Evolutionary conservation across 2,888 invertebrate genomes (phyloP), one percentile per base, ranked within the genome.

Genomic region (Idaea straminata): DNA sequence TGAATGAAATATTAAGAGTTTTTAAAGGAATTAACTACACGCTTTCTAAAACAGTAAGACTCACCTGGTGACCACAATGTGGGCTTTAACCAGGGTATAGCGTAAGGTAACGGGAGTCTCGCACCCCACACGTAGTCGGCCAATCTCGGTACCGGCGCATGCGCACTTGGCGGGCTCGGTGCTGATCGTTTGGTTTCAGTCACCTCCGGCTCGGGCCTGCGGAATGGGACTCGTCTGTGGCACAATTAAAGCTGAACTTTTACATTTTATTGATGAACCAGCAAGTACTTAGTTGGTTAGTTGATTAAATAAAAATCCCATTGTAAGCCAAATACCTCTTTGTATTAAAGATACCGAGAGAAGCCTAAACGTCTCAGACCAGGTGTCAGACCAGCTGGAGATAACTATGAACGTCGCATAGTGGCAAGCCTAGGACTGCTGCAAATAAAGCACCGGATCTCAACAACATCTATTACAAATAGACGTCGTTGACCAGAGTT

Each of bases 61-160:
- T 79, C 65, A 91, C 92, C 91, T 63, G 92, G 92, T 0, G 87
- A 83, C 92, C 92, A 92, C 7, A 92, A 74, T 0, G 91, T 94
- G 62, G 93, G 93, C 77, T 95, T 96, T 68, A 94, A 89, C 96
- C 94, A 96, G 0, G 95, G 95, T 83, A 96, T 91, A 0, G 95
- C 94, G 72, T 96, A 95, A 0, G 96, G 95, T 72, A 96, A 94
- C 0, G 95, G 94, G 66, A 93, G 79, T n/a, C 93, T 77, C 62
- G 95, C 95, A 2, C 95, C 95, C 95, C 96, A 97, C 77, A 97
- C 96, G 76, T 97, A 96, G 87, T 97, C 97, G 83, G 97, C 96
- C 7, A 96, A 95, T 0, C 96, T 87, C 0, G 96, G 95, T 60
- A 96, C 99, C 94, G 69, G 98, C 95, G 89, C 97, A 94, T 65